Percentiles rank a stretch among this genome's conserved stretches.
Conservation (phyloP, 1,140 invertebrate species). For the Drusus annulatus region DNA sequence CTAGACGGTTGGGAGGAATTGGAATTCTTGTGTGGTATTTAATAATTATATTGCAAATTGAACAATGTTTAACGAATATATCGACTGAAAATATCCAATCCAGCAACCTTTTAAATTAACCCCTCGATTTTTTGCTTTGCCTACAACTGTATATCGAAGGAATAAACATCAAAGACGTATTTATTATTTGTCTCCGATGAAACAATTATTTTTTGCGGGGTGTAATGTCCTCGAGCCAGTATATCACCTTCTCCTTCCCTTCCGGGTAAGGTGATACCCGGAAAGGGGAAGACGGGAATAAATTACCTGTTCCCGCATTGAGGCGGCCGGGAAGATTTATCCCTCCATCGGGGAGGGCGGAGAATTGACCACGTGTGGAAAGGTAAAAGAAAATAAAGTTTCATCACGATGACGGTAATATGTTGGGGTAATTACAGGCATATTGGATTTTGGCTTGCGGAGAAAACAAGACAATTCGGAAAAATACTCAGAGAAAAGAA, state of each 20-base stretch:
- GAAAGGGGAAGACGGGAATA: constrained; percentile 9
- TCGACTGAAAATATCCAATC: no score
- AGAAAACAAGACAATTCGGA: no score
- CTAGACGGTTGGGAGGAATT: no score
- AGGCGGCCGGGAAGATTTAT: constrained; percentile 27
- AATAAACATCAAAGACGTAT: no score
- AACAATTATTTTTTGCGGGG: constrained; percentile 1
- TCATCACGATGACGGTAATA: neutral
- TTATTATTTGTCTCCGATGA: neutral
- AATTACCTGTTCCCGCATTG: constrained; percentile 29
- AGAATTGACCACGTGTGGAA: constrained; percentile 14
- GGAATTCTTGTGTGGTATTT: no score
- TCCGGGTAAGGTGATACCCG: neutral
- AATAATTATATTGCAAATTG: no score
- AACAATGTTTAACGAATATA: no score
- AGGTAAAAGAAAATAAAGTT: constrained; percentile 32
- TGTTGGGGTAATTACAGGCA: constrained; percentile 16
- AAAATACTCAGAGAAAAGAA: no score
- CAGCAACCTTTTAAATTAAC: no score
- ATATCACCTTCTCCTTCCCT: neutral
- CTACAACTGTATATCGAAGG: no score
- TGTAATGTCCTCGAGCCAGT: constrained; percentile 6
- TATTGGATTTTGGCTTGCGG: constrained; percentile 8
- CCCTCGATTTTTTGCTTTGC: no score
- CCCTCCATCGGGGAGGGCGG: neutral